Base-by-base conservation (phyloP, 1,140 invertebrate species). In the Bilobella aurantiaca region DNA sequence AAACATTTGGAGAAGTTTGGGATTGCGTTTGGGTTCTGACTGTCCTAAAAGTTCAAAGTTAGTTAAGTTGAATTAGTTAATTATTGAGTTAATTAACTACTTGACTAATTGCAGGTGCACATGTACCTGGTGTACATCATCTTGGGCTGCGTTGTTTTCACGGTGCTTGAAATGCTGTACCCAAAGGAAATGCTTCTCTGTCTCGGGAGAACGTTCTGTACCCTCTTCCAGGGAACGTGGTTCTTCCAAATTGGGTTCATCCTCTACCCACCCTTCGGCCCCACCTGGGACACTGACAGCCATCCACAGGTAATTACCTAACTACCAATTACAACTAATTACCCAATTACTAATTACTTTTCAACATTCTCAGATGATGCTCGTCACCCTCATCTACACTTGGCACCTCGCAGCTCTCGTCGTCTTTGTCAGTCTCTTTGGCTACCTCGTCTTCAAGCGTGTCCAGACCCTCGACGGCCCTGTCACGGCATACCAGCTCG, bases 191-290 rank as follows among this genome's bases (percentile, higher is more conserved):
- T 81, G 3, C 37, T 80, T 5, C 69, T 74, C 1, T 73, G 79
- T 1, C 65, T 81, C 16, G 49, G 70, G 5, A 72, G 80, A 27
- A 63, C 74, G 1, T 80, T 77, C 67, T 78, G 78, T 57, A 74
- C 77, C 1, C 61, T 81, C 1, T 68, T 81, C 27, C 81, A 82
- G 65, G 81, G 81, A 3, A 78, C 79, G 0, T 82, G 81, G 81
- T 82, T 82, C 73, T 79, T 75, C 69, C 79, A 80, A 64, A 74
- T 81, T 5, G 81, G 77, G 0, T 81, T 80, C 73, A 80, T 82
- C 62, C 71, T 82, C 28, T 81, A 82, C 69, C 78, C 78, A n/a
- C 81, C 80, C 3, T 59, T 75, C 21, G 75, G 74, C 3, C 70
- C 69, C 18, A 61, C 49, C 14, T 81, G 80, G 80, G 74, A 80